Percentiles rank a stretch among this genome's conserved stretches.
phyloP scores from a whole-genome alignment of 2,113 vertebrate species.

The Calonectris borealis region DNA sequence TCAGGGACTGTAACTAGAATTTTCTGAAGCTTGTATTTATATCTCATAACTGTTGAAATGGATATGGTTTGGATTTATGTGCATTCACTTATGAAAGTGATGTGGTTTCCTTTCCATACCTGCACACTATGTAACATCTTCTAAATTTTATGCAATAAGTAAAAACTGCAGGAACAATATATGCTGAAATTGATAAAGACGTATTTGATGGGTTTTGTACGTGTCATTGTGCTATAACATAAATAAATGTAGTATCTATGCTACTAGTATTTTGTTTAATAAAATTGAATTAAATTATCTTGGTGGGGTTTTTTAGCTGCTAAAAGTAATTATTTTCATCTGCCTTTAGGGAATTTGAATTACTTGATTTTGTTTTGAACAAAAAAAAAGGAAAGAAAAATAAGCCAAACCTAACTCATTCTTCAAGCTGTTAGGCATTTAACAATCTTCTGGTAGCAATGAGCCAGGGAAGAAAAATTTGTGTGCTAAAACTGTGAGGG shows the following conservation, averaged over 20 bases:
- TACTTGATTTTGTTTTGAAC: not conserved
- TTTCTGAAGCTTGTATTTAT: not conserved
- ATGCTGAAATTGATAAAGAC: not conserved
- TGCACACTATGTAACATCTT: not conserved
- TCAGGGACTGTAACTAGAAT: not conserved
- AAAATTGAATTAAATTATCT: not conserved
- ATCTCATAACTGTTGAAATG: not conserved
- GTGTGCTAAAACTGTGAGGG: not conserved
- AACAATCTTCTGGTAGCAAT: not conserved
- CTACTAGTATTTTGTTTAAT: not conserved
- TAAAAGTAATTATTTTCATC: constrained; percentile 1
- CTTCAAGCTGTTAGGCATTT: not conserved
- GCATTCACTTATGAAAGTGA: not conserved
- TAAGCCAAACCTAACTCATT: not conserved
- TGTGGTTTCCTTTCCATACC: not conserved
- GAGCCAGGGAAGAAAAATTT: not conserved
- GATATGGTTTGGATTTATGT: not conserved
- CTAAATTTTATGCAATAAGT: not conserved
- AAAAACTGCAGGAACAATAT: not conserved
- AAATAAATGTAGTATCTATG: not conserved
- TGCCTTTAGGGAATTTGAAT: not conserved
- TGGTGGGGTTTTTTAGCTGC: not conserved
- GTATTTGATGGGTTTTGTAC: not conserved
- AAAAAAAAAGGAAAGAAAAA: not conserved
- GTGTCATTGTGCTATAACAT: not conserved